Evolutionary conservation across 2,888 invertebrate genomes (phyloP).

Genomic region (Agrotis clavis): DNA sequence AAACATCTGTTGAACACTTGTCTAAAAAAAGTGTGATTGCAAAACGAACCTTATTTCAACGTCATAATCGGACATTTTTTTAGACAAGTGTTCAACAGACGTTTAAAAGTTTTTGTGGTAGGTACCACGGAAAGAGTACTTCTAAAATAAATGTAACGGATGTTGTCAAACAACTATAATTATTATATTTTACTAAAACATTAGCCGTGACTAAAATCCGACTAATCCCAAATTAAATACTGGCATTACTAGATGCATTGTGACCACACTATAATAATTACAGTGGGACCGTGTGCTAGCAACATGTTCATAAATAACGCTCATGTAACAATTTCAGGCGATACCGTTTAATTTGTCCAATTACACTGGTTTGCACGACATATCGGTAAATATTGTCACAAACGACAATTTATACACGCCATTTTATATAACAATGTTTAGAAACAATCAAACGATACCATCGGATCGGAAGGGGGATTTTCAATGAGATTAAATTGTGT

Average conservation of each 20-base stretch:
- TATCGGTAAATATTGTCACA: constrained; percentile 50
- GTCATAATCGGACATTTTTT: too few species aligned
- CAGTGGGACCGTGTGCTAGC: constrained; percentile 35
- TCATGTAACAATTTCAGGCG: constrained; percentile 55
- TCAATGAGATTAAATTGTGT: not conserved
- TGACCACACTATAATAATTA: constrained; percentile 46
- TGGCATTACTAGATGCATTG: constrained; percentile 43
- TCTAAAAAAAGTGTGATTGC: too few species aligned
- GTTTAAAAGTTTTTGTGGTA: too few species aligned
- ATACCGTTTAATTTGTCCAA: constrained; percentile 60
- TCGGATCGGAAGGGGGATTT: not conserved
- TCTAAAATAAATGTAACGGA: not conserved
- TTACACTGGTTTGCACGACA: constrained; percentile 58
- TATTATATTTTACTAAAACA: not conserved
- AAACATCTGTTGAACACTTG: too few species aligned
- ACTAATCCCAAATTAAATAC: constrained; percentile 37
- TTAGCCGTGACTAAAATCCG: not conserved
- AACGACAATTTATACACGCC: constrained; percentile 46
- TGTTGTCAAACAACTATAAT: not conserved
- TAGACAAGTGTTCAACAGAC: too few species aligned
- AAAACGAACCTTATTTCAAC: too few species aligned
- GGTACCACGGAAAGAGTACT: not conserved
- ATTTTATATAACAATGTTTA: constrained; percentile 41
- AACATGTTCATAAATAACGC: constrained; percentile 60
- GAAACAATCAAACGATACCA: constrained; percentile 33